Evolutionary conservation across 2,797 vertebrate genomes (phyloP).

Genomic region (Sebastes kiyomatsui): DNA sequence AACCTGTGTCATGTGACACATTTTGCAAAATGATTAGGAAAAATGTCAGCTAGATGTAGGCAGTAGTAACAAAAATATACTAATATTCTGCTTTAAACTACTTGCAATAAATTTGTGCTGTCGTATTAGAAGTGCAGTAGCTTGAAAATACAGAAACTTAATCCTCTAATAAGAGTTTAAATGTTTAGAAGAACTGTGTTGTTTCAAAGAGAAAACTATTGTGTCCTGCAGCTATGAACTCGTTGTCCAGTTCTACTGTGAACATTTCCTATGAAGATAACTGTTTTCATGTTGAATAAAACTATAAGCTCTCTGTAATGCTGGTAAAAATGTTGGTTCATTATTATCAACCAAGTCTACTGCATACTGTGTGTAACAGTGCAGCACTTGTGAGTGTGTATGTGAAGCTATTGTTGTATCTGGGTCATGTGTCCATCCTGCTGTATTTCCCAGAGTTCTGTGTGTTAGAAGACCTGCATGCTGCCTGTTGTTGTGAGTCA

Average conservation of each 20-base stretch:
- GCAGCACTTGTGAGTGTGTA: background rate
- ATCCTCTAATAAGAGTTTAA: slow-evolving; percentile 6
- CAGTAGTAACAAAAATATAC: background rate
- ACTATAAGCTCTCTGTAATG: background rate
- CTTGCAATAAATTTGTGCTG: slow-evolving; percentile 13
- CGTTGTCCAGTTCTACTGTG: slow-evolving; percentile 22
- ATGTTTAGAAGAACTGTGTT: slow-evolving; percentile 21
- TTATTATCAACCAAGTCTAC: background rate
- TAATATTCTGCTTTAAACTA: slow-evolving; percentile 15
- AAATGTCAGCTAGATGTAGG: background rate
- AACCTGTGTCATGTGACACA: background rate
- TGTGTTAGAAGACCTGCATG: slow-evolving; percentile 41
- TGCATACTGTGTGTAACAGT: background rate
- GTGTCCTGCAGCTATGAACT: slow-evolving; percentile 22
- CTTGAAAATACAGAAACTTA: slow-evolving; percentile 4
- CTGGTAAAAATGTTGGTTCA: background rate
- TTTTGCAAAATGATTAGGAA: background rate
- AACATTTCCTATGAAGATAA: slow-evolving; percentile 9
- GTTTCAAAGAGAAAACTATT: background rate
- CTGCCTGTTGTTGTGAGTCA: slow-evolving; percentile 24
- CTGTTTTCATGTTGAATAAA: slow-evolving; percentile 10
- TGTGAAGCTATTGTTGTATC: slow-evolving; percentile 19
- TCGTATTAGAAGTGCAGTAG: background rate
- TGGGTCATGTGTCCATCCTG: slow-evolving; percentile 20
- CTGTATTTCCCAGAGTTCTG: slow-evolving; percentile 1